phyloP scores from a whole-genome alignment of 1,140 invertebrate species.

The Drosophila dunni region DNA sequence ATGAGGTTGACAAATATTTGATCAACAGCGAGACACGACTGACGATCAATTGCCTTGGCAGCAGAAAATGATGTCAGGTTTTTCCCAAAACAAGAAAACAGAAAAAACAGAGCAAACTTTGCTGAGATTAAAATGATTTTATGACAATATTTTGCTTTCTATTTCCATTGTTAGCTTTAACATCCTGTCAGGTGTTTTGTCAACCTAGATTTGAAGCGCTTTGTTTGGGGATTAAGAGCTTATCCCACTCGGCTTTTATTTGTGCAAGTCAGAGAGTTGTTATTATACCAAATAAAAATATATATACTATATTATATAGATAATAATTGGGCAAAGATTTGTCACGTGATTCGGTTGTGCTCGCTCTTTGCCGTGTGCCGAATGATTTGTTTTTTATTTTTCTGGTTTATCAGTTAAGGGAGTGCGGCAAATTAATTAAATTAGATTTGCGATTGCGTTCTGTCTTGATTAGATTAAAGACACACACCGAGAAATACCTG shows the following conservation, averaged over 20 bases:
- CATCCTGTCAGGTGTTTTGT: constrained; percentile 33
- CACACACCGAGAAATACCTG: background rate
- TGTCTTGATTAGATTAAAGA: constrained; percentile 45
- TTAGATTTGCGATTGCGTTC: constrained; percentile 40
- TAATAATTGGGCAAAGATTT: constrained; percentile 24
- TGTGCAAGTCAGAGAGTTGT: constrained; percentile 14
- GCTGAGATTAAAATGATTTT: constrained; percentile 15
- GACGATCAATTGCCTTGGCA: constrained; percentile 13
- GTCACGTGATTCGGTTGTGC: constrained; percentile 26
- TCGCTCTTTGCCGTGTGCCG: background rate
- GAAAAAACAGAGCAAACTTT: constrained; percentile 4
- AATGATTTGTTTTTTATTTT: background rate
- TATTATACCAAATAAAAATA: background rate
- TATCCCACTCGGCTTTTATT: constrained; percentile 12
- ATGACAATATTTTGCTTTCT: constrained; percentile 4
- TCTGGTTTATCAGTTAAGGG: constrained; percentile 20
- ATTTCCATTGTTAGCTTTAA: constrained; percentile 18
- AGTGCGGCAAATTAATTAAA: constrained; percentile 41
- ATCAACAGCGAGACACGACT: background rate
- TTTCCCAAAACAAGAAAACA: constrained; percentile 3
- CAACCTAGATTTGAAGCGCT: constrained; percentile 9
- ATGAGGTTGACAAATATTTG: constrained; percentile 6
- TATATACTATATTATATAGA: constrained; percentile 9
- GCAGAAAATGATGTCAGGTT: constrained; percentile 17
- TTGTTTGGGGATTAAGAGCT: constrained; percentile 23